A percentile compares a stretch with the other conserved stretches of the same genome.
Evolutionary conservation across 2,888 invertebrate species (phyloP).

Genomic region (Drosophila percnosoma): DNA sequence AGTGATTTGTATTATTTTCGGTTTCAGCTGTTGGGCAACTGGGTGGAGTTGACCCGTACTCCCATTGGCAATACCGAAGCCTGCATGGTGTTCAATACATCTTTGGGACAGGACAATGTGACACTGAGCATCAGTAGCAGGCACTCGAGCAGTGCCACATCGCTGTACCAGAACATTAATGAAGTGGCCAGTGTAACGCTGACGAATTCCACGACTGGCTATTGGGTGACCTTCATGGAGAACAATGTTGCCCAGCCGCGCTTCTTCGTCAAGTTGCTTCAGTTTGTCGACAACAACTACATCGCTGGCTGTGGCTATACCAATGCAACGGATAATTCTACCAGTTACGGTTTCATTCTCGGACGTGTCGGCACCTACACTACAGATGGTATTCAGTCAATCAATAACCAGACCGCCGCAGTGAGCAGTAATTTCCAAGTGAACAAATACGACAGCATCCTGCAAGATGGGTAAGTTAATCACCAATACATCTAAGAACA

Average conservation of each 20-base stretch:
- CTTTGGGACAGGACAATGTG: conserved; percentile 24
- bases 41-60: conserved; percentile 65
- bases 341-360: conserved; percentile 61
- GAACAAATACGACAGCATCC: conserved; percentile 26
- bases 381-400: neutral
- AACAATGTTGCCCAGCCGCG: neutral
- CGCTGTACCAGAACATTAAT: conserved; percentile 22
- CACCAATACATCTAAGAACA: neutral
- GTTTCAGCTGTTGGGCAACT: conserved; percentile 50
- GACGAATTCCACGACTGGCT: conserved; percentile 13
- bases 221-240: conserved; percentile 41
- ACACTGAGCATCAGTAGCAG: conserved; percentile 39
- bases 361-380: neutral
- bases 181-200: conserved; percentile 44
- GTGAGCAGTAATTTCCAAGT: conserved; percentile 39
- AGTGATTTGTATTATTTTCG: neutral
- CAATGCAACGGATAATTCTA: conserved; percentile 3
- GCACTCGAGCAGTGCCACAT: conserved; percentile 37
- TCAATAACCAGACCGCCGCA: conserved; percentile 39
- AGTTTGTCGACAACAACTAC: conserved; percentile 26
- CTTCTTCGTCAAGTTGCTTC: conserved; percentile 49
- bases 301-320: conserved; percentile 60
- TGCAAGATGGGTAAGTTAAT: conserved; percentile 50
- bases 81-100: conserved; percentile 35
- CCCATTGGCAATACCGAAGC: conserved; percentile 41